Base-by-base conservation (phyloP, 2,888 invertebrate species). In the Prosopocoilus inquinatus region DNA sequence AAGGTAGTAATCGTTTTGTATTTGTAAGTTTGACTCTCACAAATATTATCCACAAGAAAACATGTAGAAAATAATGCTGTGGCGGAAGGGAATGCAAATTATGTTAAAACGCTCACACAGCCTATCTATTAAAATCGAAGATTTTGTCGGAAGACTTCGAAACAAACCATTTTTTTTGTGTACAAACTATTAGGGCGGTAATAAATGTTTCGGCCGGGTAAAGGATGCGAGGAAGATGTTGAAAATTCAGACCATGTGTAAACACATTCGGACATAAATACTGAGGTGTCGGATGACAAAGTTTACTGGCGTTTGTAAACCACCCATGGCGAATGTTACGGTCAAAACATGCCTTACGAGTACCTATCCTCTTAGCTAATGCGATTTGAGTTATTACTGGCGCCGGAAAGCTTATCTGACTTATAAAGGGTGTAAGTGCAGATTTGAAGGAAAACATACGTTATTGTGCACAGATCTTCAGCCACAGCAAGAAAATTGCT, bases 261-360 rank as follows among this genome's bases (percentile, higher is more conserved):
- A 53, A 47, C 53, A 36, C 43, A 41, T 38, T 55, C 52, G 56
- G 56, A 58, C 59, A 54, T 60, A 62, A 62, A 63, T 64, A 64
- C 58, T 57, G 64, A 65, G 68, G 67, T 69, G 67, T 68, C 60
- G 59, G 51, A 49, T 63, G 53, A 56, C 59, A 54, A 53, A 55
- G 55, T 60, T 60, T 60, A 58, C 56, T 60, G 61, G 61, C 61
- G 61, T 59, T 63, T 61, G 48, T 63, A 63, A 63, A 63, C 63
- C 63, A 63, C 63, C 63, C 63, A 63, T 59, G 58, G 52, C 13
- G 59, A 43, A 47, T 28, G 41, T 46, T 47, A 47, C 20, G 47
- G 43, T 41, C 48, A 39, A 43, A 54, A 48, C 41, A 35, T 44
- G 44, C 35, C 48, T 20, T 36, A 20, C 36, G 36, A 13, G 35